These are phyloP conservation scores for Myanophis thanlyinensis DNA, from an alignment of 2,113 vertebrate species.

Conservation along the genomic window DNA sequence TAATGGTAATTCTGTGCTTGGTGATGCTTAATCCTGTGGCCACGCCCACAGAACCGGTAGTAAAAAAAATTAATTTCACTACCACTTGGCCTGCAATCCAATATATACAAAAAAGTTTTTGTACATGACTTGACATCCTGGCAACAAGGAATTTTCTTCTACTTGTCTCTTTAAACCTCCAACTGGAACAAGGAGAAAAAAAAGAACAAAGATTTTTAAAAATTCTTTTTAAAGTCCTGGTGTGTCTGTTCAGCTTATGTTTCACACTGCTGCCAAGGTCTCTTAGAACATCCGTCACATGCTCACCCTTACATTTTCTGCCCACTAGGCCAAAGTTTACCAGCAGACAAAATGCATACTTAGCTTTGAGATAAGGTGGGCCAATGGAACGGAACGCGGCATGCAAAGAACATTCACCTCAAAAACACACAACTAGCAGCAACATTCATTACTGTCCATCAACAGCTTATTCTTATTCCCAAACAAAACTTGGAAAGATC, in stretches of 20 bases:
- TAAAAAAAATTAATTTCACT: too few relatives aligned
- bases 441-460: not conserved
- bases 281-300: conserved; percentile 69
- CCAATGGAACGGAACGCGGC: conserved; percentile 72
- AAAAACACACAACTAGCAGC: conserved; percentile 19
- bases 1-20: too few relatives aligned
- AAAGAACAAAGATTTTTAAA: conserved; percentile 22
- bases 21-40: too few relatives aligned
- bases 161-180: conserved; percentile 16
- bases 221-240: not conserved
- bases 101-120: conserved; percentile 43
- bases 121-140: conserved; percentile 33
- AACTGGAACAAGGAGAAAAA: conserved; percentile 49
- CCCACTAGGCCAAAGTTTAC: conserved; percentile 83
- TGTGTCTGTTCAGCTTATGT: conserved; percentile 56
- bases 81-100: not conserved
- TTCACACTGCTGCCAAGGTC: conserved; percentile 69
- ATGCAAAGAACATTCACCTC: conserved; percentile 28
- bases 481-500: not conserved
- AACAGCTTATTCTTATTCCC: conserved; percentile 5
- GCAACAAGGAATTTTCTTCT: conserved; percentile 30
- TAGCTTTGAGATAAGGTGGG: conserved; percentile 65
- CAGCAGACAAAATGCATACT: conserved; percentile 69
- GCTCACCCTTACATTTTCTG: conserved; percentile 48
- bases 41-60: too few relatives aligned